Evolutionary conservation across 2,113 vertebrate species (phyloP), one percentile per base, ranked within the genome.

Genomic region (Salvator merianae): DNA sequence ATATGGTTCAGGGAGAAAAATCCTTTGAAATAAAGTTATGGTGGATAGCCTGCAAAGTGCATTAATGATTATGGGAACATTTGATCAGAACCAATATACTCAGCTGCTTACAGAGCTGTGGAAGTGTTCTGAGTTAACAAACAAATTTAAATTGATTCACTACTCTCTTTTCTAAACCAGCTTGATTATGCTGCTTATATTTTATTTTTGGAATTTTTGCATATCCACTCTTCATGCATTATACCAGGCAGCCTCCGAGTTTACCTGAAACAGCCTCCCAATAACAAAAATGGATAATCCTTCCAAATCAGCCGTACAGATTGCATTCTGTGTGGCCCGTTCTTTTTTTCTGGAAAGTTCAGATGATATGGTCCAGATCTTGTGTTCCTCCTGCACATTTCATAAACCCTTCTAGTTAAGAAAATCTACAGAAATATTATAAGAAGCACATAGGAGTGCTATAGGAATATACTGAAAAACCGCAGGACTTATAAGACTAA

Each of bases 1-100:
- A 85, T 86, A 75, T 92, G 89, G 87, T 80, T 91, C 65, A 86
- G 75, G 90, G 89, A 75, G 90, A 89, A 82, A 87, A 72, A 53
- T 34, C 68, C 68, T 34, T 74, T 86, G 71, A 91, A 92, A 85
- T 88, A 93, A 94, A 90, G 59, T 87, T 82, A n/a, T 81, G 77
- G 59, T 88, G 85, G 75, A 70, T 68, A 88, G 84, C 86, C 70
- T 89, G 87, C 84, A 93, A 89, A 91, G 91, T 91, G 85, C 87
- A 72, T 91, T 91, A 80, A 34, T 86, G 36, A 83, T 87, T 91
- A 76, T 90, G 81, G 86, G 89, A 74, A 89, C 90, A 91, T 88
- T 87, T 81, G 70, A 88, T 77, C 77, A 78, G 84, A 80, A 55
- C 84, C 84, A 92, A 59, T 88, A 82, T 87, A 85, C 73, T 76